A percentile compares a stretch with the other conserved stretches of the same genome.
These are phyloP conservation scores for Caenorhabditis sp. DNA, from an alignment of 2,888 invertebrate species.

Conservation along the genomic window DNA sequence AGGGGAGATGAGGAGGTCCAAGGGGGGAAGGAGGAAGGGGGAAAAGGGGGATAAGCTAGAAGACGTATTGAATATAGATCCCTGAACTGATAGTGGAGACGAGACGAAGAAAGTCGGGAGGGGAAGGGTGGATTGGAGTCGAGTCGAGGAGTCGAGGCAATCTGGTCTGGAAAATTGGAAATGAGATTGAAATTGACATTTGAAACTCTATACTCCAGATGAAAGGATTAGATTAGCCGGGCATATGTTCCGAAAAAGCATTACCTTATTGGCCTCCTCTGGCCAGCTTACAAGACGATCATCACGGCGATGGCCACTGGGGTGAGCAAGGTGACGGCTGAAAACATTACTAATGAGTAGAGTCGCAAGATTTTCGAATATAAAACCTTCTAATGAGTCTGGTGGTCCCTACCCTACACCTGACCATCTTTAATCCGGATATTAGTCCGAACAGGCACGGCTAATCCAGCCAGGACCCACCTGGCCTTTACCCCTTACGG, in stretches of 20 bases:
- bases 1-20: too few relatives aligned
- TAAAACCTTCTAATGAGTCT: too few relatives aligned
- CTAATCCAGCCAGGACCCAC: slow-evolving; percentile 36
- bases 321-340: slow-evolving; percentile 45
- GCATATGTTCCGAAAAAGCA: slow-evolving; percentile 37
- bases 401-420: too few relatives aligned
- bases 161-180: slow-evolving; percentile 38
- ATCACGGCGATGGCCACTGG: slow-evolving; percentile 38
- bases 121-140: too few relatives aligned
- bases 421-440: slow-evolving; percentile 33
- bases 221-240: slow-evolving; percentile 28
- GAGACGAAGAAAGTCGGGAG: slow-evolving; percentile 11
- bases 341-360: not conserved
- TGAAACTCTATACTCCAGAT: slow-evolving; percentile 38
- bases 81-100: slow-evolving; percentile 50
- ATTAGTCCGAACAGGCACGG: not conserved
- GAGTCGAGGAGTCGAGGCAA: too few relatives aligned
- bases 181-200: too few relatives aligned
- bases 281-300: slow-evolving; percentile 46
- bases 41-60: slow-evolving; percentile 3
- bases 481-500: slow-evolving; percentile 40
- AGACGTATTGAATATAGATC: slow-evolving; percentile 26
- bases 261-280: slow-evolving; percentile 34
- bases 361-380: not conserved
- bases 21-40: not conserved